These are phyloP conservation scores for Ochlodes sylvanus DNA, from an alignment of 2,888 invertebrate genomes.

Conservation along the genomic window DNA sequence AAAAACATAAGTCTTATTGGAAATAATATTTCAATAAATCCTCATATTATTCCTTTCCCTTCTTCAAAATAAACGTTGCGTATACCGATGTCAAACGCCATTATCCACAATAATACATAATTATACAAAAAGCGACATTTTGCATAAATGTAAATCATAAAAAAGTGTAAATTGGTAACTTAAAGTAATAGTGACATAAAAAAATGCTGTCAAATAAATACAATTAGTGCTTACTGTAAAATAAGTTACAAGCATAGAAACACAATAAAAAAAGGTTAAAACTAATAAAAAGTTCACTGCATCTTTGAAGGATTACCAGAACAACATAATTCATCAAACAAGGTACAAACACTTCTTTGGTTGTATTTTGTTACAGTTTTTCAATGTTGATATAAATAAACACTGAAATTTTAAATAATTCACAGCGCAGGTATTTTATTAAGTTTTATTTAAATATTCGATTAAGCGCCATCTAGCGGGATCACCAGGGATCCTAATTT, in stretches of 20 bases:
- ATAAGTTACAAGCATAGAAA: slow-evolving; percentile 29
- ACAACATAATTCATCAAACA: slow-evolving; percentile 5
- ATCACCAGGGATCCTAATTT: too few relatives aligned
- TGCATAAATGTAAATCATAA: not conserved
- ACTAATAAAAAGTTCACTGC: slow-evolving; percentile 12
- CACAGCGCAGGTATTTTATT: too few relatives aligned
- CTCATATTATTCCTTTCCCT: too few relatives aligned
- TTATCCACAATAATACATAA: not conserved
- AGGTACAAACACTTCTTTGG: slow-evolving; percentile 35
- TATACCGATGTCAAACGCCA: too few relatives aligned
- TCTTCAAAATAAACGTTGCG: too few relatives aligned
- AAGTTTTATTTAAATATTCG: too few relatives aligned
- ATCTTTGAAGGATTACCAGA: slow-evolving; percentile 7
- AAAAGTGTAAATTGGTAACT: slow-evolving; percentile 41
- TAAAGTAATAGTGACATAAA: slow-evolving; percentile 26
- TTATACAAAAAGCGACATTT: not conserved
- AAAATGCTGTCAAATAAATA: slow-evolving; percentile 38
- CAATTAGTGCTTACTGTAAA: slow-evolving; percentile 38
- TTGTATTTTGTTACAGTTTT: slow-evolving; percentile 33
- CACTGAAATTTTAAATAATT: too few relatives aligned
- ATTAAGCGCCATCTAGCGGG: too few relatives aligned
- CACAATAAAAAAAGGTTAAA: slow-evolving; percentile 17
- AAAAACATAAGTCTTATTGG: too few relatives aligned
- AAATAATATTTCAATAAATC: too few relatives aligned
- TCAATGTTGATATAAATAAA: slow-evolving; percentile 16